Percentiles rank a stretch among this genome's conserved stretches.
Evolutionary conservation across 2,113 vertebrate genomes (phyloP).

Genomic region (Garra rufa): DNA sequence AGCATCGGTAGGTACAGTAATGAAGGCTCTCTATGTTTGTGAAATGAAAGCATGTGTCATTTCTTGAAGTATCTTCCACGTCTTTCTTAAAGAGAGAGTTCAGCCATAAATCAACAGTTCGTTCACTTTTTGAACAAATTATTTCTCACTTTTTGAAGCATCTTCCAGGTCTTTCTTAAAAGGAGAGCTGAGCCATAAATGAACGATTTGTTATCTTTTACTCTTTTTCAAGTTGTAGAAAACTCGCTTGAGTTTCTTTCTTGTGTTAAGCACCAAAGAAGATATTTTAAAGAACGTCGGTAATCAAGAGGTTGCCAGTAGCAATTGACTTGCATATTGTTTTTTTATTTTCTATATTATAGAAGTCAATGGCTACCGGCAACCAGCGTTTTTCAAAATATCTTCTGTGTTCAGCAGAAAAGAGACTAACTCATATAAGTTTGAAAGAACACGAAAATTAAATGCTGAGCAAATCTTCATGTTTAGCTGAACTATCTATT

Average conservation of each 20-base stretch:
- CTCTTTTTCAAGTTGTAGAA: no score
- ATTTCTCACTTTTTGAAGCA: neutral
- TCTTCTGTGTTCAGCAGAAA: neutral
- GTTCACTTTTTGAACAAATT: no score
- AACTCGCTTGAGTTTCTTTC: no score
- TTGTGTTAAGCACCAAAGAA: neutral
- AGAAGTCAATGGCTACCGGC: neutral
- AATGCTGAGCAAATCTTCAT: no score
- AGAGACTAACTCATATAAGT: neutral
- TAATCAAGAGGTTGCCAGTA: neutral
- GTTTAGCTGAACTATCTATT: neutral
- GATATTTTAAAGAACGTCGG: neutral
- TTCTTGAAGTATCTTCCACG: neutral
- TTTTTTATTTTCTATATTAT: neutral
- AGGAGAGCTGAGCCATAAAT: neutral
- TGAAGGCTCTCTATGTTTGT: neutral
- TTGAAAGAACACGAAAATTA: neutral
- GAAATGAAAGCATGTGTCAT: neutral
- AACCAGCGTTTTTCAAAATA: neutral
- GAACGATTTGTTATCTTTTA: neutral
- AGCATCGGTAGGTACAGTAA: neutral
- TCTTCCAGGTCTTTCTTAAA: neutral
- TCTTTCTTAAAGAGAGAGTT: neutral
- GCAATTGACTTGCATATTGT: neutral
- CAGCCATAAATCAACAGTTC: no score